Evolutionary conservation across 1,140 invertebrate species (phyloP).

Genomic region (Trichomalopsis sarcophagae): DNA sequence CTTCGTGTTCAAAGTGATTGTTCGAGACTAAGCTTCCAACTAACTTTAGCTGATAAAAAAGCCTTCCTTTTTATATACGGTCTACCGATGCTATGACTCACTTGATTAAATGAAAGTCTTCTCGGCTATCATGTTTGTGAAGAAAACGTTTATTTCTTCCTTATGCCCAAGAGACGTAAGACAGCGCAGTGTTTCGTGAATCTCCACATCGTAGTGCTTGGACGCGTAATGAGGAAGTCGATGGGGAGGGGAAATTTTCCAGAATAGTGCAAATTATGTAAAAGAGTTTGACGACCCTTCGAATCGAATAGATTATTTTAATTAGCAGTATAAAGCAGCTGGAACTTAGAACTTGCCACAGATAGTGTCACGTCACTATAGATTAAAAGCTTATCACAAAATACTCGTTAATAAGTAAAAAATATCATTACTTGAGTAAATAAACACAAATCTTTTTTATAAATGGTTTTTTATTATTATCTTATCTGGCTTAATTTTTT

Average conservation of each 20-base stretch:
- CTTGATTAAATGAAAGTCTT: conserved; percentile 7
- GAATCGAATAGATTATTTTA: too few species aligned
- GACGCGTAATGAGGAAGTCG: neutral
- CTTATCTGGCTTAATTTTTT: neutral
- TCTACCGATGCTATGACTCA: neutral
- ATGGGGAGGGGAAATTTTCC: neutral
- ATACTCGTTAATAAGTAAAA: neutral
- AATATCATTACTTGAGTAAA: neutral
- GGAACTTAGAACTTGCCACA: too few species aligned
- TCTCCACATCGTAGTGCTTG: neutral
- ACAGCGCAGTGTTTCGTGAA: neutral
- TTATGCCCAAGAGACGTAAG: neutral
- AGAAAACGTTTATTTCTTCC: neutral
- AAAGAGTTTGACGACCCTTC: neutral
- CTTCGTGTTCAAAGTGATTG: neutral
- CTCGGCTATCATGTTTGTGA: neutral
- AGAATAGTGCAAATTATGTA: neutral
- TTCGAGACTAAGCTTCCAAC: too few species aligned
- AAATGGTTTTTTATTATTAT: neutral
- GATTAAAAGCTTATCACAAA: too few species aligned
- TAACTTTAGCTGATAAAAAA: neutral
- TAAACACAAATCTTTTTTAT: neutral
- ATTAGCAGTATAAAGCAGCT: too few species aligned
- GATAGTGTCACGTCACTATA: too few species aligned
- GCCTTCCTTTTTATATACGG: neutral